Evolutionary conservation across 2,888 invertebrate species (phyloP), one percentile per base, ranked within the genome.

Genomic region (Petrolisthes manimaculis): DNA sequence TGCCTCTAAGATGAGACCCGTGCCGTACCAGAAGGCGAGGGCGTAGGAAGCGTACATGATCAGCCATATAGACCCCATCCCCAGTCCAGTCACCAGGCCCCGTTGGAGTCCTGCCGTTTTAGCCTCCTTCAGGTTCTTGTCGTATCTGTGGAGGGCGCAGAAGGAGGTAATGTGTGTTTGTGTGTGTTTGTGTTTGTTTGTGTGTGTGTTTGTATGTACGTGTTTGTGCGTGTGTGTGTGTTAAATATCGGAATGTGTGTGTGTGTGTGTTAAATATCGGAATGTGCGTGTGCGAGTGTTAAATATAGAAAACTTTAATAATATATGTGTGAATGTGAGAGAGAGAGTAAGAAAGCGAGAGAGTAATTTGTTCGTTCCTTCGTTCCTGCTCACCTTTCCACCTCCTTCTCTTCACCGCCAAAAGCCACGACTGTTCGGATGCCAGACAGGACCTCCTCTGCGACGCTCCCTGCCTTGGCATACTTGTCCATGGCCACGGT

Each of bases 21-120:
- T 95, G 0, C 97, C 97, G 92, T 96, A 97, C 96, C 96, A 97
- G 93, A 97, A 96, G 0, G 96, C 95, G 5, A 96, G 92, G 0
- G 96, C 95, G 92, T 96, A 96, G 84, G 95, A 95, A 54, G 94
- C 94, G 92, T 96, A 96, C 83, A 96, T 95, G 84, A 96, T 95
- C 79, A 96, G 94, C 96, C 96, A 96, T 95, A 96, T 95, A 0
- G 95, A 92, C 0, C 95, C 96, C 75, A 95, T 95, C 0, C 96
- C 96, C 0, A 96, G 93, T 0, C 96, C 96, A 0, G 95, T 95
- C 92, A 94, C 95, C 84, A 96, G 79, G 18, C 89, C 95, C 92
- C 96, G 95, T 92, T 94, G 95, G 55, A 96, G 95, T 91, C 96
- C 96, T 82, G 96, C 95, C 61, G 94, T 93, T 92, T 94, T 94